A percentile compares a stretch with the other conserved stretches of the same genome.
Evolutionary conservation across 1,140 invertebrate genomes (phyloP).

Genomic region (Homarus americanus): DNA sequence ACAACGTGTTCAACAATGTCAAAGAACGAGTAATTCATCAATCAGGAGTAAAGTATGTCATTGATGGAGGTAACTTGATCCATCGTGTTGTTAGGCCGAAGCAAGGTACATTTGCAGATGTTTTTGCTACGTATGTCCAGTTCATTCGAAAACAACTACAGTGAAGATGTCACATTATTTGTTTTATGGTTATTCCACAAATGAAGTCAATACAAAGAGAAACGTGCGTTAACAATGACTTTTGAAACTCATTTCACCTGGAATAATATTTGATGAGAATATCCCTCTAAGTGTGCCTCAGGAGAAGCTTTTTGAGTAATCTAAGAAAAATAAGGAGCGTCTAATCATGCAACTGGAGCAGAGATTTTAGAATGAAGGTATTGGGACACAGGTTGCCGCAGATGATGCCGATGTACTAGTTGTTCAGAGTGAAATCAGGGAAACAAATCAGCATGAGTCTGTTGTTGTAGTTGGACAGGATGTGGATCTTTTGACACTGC

Average conservation of each 20-base stretch:
- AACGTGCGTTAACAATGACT: slow-evolving; percentile 26
- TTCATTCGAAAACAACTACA: too few relatives aligned
- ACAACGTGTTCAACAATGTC: too few relatives aligned
- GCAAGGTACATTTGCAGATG: slow-evolving; percentile 4
- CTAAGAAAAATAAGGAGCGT: slow-evolving; percentile 30
- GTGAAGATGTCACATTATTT: too few relatives aligned
- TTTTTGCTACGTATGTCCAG: background rate
- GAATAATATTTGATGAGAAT: slow-evolving; percentile 9
- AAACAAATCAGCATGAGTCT: too few relatives aligned
- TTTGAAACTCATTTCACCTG: slow-evolving; percentile 27
- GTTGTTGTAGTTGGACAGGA: slow-evolving; percentile 44
- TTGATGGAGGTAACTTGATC: slow-evolving; percentile 1
- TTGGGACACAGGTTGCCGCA: slow-evolving; percentile 19
- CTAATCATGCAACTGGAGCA: slow-evolving; percentile 31
- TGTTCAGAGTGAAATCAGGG: background rate
- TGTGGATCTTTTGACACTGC: background rate
- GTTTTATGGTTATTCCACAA: background rate
- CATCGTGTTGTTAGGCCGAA: slow-evolving; percentile 7
- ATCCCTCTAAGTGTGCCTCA: slow-evolving; percentile 28
- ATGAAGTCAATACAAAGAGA: background rate
- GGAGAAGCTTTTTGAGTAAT: slow-evolving; percentile 2
- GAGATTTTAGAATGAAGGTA: slow-evolving; percentile 27
- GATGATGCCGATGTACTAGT: background rate
- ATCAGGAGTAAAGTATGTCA: slow-evolving; percentile 22
- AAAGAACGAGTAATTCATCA: too few relatives aligned